Base-by-base conservation (phyloP, 1,140 invertebrate genomes). In the Pseudomyrmex sp. region DNA sequence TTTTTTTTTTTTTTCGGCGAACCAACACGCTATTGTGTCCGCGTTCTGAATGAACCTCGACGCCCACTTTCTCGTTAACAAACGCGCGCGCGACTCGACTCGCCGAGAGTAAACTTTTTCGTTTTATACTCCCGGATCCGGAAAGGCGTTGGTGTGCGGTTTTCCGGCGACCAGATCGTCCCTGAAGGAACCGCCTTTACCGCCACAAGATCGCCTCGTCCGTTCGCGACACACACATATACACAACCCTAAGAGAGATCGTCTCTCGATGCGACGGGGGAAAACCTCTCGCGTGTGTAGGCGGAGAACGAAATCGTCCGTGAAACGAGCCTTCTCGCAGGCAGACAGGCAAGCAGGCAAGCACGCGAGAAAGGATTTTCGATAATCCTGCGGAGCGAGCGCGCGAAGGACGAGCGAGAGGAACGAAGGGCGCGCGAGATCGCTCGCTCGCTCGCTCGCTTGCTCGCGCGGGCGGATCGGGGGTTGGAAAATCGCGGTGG, bases 271-370 rank as follows among this genome's bases (percentile, higher is more conserved):
- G 65, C 44, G 62, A 15, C 10, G 35, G 66, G 56, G 58, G 72
- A 70, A 72, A 59, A 58, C 0, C 54, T 79, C 66, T 70, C 44
- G 61, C 73, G 62, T 35, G 62, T 35, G 35, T 66, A 76, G 82
- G 70, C 52, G 61, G 74, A 79, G 83, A n/a, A 52, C 50, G 87
- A 89, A 89, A 88, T 89, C 79, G 74, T 68, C 59, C 88, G 80
- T 88, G 79, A 89, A 88, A 88, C 86, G 86, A 88, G 80, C 56
- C 86, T 72, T 65, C 62, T 74, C 74, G 59, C 59, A 62, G 54
- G 3, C 56, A 35, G 62, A 13, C 75, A 44, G 75, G 35, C 63
- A 20, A 56, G 62, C 44, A 54, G 54, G 18, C 75, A 26, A 52
- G 20, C 63, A 48, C 35, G 50, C 80, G 82, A 18, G 66, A 48